Evolutionary conservation across 1,140 invertebrate genomes (phyloP).

Genomic region (Atta cephalotes): DNA sequence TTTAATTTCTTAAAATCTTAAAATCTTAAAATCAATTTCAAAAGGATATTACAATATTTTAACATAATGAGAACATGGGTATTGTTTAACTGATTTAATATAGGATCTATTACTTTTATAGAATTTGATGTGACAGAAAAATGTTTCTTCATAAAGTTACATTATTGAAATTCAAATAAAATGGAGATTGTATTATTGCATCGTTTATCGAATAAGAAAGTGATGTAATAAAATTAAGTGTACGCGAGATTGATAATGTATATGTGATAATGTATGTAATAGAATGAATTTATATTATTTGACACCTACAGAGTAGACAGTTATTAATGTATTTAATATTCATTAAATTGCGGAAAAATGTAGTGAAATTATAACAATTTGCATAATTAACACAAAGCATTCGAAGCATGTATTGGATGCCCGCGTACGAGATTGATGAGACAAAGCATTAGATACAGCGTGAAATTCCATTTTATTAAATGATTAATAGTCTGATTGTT

Average conservation of each 20-base stretch:
- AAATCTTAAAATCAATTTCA: not conserved
- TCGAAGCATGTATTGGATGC: not conserved
- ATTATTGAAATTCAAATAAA: conserved; percentile 11
- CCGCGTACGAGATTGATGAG: conserved; percentile 38
- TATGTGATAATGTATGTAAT: not conserved
- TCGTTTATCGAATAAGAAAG: not conserved
- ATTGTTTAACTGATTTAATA: not conserved
- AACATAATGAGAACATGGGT: not conserved
- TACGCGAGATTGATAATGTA: not conserved
- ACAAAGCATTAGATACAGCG: not conserved
- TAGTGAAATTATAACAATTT: conserved; percentile 1
- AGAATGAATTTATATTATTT: not conserved
- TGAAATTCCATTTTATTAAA: conserved; percentile 4
- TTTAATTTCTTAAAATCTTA: not conserved
- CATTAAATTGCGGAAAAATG: not conserved
- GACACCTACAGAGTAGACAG: no score
- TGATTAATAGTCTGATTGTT: conserved; percentile 23
- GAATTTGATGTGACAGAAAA: not conserved
- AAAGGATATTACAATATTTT: not conserved
- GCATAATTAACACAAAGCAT: conserved; percentile 11
- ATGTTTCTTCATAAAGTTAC: not conserved
- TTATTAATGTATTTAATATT: not conserved
- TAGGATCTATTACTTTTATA: not conserved
- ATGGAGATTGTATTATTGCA: not conserved
- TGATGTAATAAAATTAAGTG: no score